A percentile compares a stretch with the other conserved stretches of the same genome.
phyloP scores from a whole-genome alignment of 2,797 vertebrate genomes.

The Phrynocephalus forsythii region DNA sequence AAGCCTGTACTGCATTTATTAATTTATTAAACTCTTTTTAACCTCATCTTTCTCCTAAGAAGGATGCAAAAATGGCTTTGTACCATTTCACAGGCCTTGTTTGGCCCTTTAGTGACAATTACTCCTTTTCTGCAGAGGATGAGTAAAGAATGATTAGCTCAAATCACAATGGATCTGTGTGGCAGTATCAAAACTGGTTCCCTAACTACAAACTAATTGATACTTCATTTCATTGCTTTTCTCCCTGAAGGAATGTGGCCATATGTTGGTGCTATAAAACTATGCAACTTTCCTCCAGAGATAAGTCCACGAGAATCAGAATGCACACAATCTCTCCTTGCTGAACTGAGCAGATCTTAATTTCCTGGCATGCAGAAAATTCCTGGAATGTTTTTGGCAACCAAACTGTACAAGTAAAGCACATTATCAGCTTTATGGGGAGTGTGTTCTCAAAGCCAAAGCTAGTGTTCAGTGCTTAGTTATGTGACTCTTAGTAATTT shows the following conservation, averaged over 20 bases:
- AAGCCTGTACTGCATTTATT: too few species aligned
- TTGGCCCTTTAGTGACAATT: too few species aligned
- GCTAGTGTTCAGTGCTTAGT: slow-evolving; percentile 26
- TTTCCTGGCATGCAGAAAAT: slow-evolving; percentile 24
- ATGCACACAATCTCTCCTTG: background rate
- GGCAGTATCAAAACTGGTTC: too few species aligned
- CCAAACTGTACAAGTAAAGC: slow-evolving; percentile 24
- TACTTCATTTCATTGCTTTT: background rate
- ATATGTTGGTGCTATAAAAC: background rate
- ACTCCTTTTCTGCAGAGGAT: too few species aligned
- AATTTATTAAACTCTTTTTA: too few species aligned
- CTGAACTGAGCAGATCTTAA: background rate
- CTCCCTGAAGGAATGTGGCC: background rate
- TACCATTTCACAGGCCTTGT: too few species aligned
- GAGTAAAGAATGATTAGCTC: too few species aligned
- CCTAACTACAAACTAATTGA: too few species aligned
- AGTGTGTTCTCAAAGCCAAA: slow-evolving; percentile 26
- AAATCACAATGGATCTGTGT: too few species aligned
- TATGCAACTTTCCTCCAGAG: background rate
- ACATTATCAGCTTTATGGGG: slow-evolving; percentile 34
- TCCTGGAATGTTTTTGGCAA: slow-evolving; percentile 39
- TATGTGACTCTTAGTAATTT: slow-evolving; percentile 11
- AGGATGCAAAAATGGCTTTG: too few species aligned
- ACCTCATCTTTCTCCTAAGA: too few species aligned
- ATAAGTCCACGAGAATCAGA: background rate